Percentiles rank a stretch among this genome's conserved stretches.
Conservation (phyloP, 2,113 vertebrate genomes). For the Aldabrachelys gigantea region DNA sequence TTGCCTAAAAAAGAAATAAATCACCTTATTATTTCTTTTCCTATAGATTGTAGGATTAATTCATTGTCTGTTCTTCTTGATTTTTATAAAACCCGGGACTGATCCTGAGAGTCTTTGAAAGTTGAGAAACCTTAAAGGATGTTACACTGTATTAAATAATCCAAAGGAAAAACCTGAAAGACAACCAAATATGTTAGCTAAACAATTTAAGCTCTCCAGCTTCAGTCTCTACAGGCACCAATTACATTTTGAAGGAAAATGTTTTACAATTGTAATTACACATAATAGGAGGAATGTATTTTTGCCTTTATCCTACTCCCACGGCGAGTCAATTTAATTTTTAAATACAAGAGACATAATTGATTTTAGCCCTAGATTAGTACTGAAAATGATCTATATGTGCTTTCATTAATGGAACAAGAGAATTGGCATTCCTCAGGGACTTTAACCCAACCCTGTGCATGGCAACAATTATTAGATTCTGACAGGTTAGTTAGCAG, state of each 20-base stretch:
- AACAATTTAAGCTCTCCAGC: conserved; percentile 72
- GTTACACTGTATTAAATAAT: conserved; percentile 58
- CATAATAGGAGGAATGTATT: conserved; percentile 84
- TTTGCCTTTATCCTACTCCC: conserved; percentile 83
- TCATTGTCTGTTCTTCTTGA: not conserved
- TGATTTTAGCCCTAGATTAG: conserved; percentile 87
- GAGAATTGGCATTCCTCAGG: conserved; percentile 81
- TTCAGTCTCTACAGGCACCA: conserved; percentile 82
- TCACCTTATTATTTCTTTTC: not conserved
- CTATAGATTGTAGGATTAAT: conserved; percentile 31
- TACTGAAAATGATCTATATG: conserved; percentile 85
- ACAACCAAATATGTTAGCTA: conserved; percentile 72
- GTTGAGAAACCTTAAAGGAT: conserved; percentile 41
- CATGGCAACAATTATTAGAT: conserved; percentile 80
- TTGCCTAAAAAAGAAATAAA: not conserved
- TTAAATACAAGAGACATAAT: conserved; percentile 88
- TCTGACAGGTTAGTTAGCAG: conserved; percentile 80
- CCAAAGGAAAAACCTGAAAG: conserved; percentile 70
- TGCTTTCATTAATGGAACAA: conserved; percentile 83
- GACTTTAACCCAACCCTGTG: conserved; percentile 79
- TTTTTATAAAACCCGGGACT: conserved; percentile 21
- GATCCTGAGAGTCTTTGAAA: conserved; percentile 55
- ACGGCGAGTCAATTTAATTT: conserved; percentile 87
- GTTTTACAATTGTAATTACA: conserved; percentile 89
- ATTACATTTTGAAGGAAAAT: conserved; percentile 85